Evolutionary conservation across 1,140 invertebrate genomes (phyloP).

Genomic region (Lethrus apterus): DNA sequence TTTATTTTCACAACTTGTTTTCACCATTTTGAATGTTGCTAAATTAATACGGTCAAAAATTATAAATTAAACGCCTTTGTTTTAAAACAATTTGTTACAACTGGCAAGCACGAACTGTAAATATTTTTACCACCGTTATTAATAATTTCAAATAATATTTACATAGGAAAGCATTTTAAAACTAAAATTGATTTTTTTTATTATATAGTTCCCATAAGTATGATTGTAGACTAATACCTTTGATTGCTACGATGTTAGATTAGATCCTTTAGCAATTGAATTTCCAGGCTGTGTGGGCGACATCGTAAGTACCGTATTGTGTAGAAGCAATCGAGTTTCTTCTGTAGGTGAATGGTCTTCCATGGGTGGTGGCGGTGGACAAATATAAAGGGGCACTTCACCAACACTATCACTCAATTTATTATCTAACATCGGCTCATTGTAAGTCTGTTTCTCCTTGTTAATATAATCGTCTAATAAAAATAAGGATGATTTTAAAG

Average conservation of each 20-base stretch:
- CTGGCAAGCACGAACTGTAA: background rate
- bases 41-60: no score
- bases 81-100: background rate
- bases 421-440: slow-evolving; percentile 40
- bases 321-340: slow-evolving; percentile 44
- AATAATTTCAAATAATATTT: background rate
- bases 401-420: slow-evolving; percentile 32
- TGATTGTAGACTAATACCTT: slow-evolving; percentile 25
- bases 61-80: no score
- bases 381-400: slow-evolving; percentile 43
- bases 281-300: slow-evolving; percentile 26
- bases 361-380: slow-evolving; percentile 45
- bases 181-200: background rate
- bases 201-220: slow-evolving; percentile 1
- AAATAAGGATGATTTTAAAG: slow-evolving; percentile 33
- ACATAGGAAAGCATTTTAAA: background rate
- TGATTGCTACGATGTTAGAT: slow-evolving; percentile 40
- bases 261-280: slow-evolving; percentile 26
- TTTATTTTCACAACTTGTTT: no score
- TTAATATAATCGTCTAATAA: slow-evolving; percentile 36
- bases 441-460: slow-evolving; percentile 45
- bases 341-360: slow-evolving; percentile 48
- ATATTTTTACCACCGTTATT: background rate
- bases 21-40: no score
- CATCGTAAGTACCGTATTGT: slow-evolving; percentile 25